Evolutionary conservation across 2,113 vertebrate species (phyloP).

Genomic region (Lepus americanus): DNA sequence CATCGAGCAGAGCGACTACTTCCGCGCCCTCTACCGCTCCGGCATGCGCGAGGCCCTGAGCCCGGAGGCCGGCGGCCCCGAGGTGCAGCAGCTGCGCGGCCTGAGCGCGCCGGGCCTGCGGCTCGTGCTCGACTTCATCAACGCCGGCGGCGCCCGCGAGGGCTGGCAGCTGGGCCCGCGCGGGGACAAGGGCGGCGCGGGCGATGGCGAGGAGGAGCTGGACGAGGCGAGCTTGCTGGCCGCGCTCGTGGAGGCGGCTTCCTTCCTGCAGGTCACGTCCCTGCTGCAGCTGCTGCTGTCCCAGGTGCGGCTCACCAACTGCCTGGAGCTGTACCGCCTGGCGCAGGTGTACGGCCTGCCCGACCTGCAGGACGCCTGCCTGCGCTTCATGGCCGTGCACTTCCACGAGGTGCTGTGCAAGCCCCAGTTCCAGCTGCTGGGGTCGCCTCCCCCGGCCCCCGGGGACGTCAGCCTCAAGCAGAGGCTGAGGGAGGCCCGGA

Average conservation of each 20-base stretch:
- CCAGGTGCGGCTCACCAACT: slow-evolving; percentile 93
- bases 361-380: slow-evolving; percentile 91
- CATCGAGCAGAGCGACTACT: slow-evolving; percentile 97
- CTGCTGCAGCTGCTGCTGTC: slow-evolving; percentile 93
- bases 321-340: slow-evolving; percentile 93
- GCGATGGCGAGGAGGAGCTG: slow-evolving; percentile 78
- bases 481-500: slow-evolving; percentile 91
- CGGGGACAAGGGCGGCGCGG: slow-evolving; percentile 65
- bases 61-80: slow-evolving; percentile 85
- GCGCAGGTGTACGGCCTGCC: slow-evolving; percentile 94
- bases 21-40: slow-evolving; percentile 96
- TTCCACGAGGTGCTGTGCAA: slow-evolving; percentile 94
- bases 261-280: slow-evolving; percentile 95
- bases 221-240: slow-evolving; percentile 88
- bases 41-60: slow-evolving; percentile 94
- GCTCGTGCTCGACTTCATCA: slow-evolving; percentile 95
- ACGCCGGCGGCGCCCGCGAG: slow-evolving; percentile 86
- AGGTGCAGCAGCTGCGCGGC: slow-evolving; percentile 94
- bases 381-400: slow-evolving; percentile 92
- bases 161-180: slow-evolving; percentile 79
- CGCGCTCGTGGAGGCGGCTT: slow-evolving; percentile 95
- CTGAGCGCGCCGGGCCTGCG: slow-evolving; percentile 94
- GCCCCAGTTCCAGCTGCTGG: slow-evolving; percentile 86
- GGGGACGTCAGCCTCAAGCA: slow-evolving; percentile 85
- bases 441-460: slow-evolving; percentile 78